Evolutionary conservation across 2,888 invertebrate genomes (phyloP), one percentile per base, ranked within the genome.

Genomic region (Xestia rhomboidea): DNA sequence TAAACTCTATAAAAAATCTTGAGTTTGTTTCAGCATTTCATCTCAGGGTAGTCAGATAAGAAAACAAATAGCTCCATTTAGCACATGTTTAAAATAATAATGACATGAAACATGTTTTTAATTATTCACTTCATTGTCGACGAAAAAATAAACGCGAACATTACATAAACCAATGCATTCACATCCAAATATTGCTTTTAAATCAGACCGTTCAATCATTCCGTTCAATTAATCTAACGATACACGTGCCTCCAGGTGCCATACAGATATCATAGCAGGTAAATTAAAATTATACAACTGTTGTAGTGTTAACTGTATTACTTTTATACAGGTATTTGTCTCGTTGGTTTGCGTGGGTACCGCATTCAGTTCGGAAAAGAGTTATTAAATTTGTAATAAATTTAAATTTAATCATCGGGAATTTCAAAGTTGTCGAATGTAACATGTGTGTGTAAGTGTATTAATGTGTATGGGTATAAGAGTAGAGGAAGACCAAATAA

Each of bases 171-270:
- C 7, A 34, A 21, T 64, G 3, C n/a, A 64, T 15, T 41, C 6
- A 66, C 30, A 30, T 30, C 1, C 11, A 66, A 51, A 44, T 51
- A 38, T 38, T 44, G 62, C 34, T 38, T 44, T 44, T 73, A 51
- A 46, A 62, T 51, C 24, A 7, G n/a, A 30, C 6, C 41, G 41
- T 30, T 62, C 66, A 62, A 73, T 68, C 27, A 73, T 24, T 49
- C n/a, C n/a, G n/a, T 64, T 54, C 10, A 51, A 51, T 49, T 73
- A 44, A 18, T 6, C 1, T 60, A 30, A 73, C 51, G 51, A 49
- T 67, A 62, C 73, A 81, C 64, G 68, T 64, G 41, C 21, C 27
- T 51, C 15, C 11, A 49, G 21, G 27, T 30, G 11, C 21, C 2
- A 6, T 24, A 10, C 10, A 41, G 18, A 38, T 27, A 77, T 49